Evolutionary conservation across 2,797 vertebrate genomes (phyloP).

Genomic region (Cirrhinus molitorella): DNA sequence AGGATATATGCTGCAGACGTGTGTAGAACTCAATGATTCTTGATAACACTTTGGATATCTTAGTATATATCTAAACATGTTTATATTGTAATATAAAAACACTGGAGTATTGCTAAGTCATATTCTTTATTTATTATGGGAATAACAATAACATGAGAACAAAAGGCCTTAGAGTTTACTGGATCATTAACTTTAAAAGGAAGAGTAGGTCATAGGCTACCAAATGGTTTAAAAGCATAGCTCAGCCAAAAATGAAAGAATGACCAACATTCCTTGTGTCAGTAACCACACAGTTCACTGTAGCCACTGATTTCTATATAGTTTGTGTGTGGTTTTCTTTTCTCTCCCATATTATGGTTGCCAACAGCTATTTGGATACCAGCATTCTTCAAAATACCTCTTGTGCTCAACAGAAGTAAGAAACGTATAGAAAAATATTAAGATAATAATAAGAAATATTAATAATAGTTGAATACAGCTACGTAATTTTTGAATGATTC

Average conservation of each 20-base stretch:
- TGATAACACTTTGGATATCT: too few relatives aligned
- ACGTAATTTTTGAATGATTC: slow-evolving; percentile 1
- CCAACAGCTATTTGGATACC: background rate
- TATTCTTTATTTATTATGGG: too few relatives aligned
- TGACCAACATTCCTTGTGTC: background rate
- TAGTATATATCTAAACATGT: too few relatives aligned
- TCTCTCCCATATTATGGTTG: background rate
- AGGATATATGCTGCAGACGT: background rate
- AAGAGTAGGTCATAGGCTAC: background rate
- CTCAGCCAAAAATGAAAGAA: background rate
- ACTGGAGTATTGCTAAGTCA: too few relatives aligned
- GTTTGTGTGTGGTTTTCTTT: background rate
- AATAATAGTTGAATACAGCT: background rate
- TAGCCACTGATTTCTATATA: too few relatives aligned
- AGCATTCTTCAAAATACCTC: background rate
- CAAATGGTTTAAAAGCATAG: background rate
- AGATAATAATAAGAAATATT: too few relatives aligned
- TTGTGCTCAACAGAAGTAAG: background rate
- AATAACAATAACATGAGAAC: background rate
- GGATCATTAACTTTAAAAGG: background rate
- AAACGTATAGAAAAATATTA: too few relatives aligned
- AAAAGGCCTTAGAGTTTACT: background rate
- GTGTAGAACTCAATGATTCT: too few relatives aligned
- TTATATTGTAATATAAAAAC: too few relatives aligned
- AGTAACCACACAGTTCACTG: too few relatives aligned